Conservation (phyloP, 2,888 invertebrate genomes). For the Lepidochrysops patricia region DNA sequence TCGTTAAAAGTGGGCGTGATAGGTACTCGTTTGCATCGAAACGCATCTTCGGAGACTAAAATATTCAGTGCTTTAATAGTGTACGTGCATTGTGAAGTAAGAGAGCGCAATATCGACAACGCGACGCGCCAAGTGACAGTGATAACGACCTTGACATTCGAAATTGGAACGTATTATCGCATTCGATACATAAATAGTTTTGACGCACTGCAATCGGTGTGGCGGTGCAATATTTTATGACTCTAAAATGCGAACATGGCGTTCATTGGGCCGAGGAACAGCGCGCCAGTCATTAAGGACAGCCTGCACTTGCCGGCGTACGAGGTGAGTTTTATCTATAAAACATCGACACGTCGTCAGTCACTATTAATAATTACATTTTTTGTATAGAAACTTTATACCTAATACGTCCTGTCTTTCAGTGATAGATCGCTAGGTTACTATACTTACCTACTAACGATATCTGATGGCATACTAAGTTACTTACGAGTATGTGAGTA, state of each 20-base stretch:
- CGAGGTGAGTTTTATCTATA: conserved; percentile 65
- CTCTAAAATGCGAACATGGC: conserved; percentile 64
- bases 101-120: not conserved
- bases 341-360: not conserved
- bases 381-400: not conserved
- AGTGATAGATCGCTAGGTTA: not conserved
- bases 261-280: conserved; percentile 77
- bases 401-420: not conserved
- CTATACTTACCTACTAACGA: not conserved
- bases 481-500: not conserved
- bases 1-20: not conserved
- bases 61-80: not conserved
- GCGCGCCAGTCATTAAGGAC: conserved; percentile 77
- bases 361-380: not conserved
- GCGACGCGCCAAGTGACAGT: conserved; percentile 12
- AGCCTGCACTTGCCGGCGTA: conserved; percentile 80
- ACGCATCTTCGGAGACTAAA: not conserved
- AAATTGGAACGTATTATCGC: conserved; percentile 13
- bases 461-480: not conserved
- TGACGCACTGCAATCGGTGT: conserved; percentile 7
- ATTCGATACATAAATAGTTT: conserved; percentile 13
- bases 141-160: conserved; percentile 1
- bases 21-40: not conserved
- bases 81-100: not conserved
- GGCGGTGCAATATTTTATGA: conserved; percentile 27